phyloP scores from a whole-genome alignment of 2,113 vertebrate species.

The Anguilla rostrata region DNA sequence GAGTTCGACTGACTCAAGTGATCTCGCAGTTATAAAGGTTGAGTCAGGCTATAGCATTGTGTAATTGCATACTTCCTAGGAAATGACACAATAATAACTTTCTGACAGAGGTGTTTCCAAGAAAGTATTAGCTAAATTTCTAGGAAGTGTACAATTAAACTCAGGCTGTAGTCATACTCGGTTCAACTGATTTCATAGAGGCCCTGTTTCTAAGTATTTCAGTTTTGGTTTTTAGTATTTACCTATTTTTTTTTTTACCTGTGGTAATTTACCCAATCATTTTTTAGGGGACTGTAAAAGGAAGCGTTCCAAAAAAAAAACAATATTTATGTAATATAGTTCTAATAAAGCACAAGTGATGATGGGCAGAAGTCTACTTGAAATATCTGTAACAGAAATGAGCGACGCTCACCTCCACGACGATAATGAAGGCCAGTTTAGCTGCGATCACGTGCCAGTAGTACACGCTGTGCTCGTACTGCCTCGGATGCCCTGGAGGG shows the following conservation, averaged over 20 bases:
- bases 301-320: too few species aligned
- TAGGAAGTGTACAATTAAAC: neutral
- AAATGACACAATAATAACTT: too few species aligned
- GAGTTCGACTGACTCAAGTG: too few species aligned
- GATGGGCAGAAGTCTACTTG: neutral
- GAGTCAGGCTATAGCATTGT: too few species aligned
- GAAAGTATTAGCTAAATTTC: neutral
- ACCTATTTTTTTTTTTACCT: neutral
- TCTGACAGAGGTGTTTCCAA: too few species aligned
- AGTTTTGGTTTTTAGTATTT: neutral
- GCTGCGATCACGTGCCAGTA: constrained; percentile 81
- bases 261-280: neutral
- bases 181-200: too few species aligned
- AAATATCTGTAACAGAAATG: neutral
- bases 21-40: too few species aligned
- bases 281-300: too few species aligned
- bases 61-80: too few species aligned
- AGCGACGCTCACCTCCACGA: constrained; percentile 71
- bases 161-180: too few species aligned
- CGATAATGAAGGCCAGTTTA: constrained; percentile 77
- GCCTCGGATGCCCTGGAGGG: constrained; percentile 70
- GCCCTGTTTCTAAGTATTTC: neutral
- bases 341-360: too few species aligned
- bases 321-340: too few species aligned
- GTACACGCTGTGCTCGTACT: constrained; percentile 75